A percentile compares a stretch with the other conserved stretches of the same genome.
Evolutionary conservation across 2,797 vertebrate species (phyloP).

Genomic region (Chloroceryle inda): DNA sequence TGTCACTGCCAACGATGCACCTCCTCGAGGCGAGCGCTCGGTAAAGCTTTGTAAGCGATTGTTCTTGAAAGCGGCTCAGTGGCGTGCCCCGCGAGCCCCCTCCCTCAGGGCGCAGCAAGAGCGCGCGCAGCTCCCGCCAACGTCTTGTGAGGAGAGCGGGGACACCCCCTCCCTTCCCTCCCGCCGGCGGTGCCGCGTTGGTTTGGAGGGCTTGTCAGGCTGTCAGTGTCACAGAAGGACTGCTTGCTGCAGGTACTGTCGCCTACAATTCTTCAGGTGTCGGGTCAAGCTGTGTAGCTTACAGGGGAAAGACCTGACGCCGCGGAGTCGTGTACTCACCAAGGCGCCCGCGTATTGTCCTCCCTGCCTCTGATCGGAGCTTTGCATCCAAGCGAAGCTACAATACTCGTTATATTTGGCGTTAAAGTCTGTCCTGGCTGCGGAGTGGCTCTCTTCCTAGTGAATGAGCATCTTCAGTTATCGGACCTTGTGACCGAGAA

Average conservation of each 20-base stretch:
- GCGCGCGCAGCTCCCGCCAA: no score
- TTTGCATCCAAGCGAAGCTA: rapidly evolving
- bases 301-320: rapidly evolving
- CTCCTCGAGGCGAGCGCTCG: no score
- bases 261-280: rapidly evolving
- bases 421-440: neutral
- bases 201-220: no score
- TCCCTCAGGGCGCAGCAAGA: no score
- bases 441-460: neutral
- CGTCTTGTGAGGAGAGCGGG: no score
- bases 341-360: rapidly evolving
- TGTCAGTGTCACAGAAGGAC: rapidly evolving
- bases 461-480: neutral
- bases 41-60: no score
- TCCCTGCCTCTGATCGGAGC: neutral
- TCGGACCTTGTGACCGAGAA: neutral
- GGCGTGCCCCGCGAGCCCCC: no score
- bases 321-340: rapidly evolving
- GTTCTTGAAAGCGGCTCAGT: no score
- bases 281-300: rapidly evolving
- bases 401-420: rapidly evolving
- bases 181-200: no score
- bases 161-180: no score
- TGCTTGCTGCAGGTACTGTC: neutral
- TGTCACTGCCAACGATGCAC: no score